Percentiles rank a stretch among this genome's conserved stretches.
phyloP scores from a whole-genome alignment of 2,797 vertebrate genomes.

The Rhynchonycteris naso region DNA sequence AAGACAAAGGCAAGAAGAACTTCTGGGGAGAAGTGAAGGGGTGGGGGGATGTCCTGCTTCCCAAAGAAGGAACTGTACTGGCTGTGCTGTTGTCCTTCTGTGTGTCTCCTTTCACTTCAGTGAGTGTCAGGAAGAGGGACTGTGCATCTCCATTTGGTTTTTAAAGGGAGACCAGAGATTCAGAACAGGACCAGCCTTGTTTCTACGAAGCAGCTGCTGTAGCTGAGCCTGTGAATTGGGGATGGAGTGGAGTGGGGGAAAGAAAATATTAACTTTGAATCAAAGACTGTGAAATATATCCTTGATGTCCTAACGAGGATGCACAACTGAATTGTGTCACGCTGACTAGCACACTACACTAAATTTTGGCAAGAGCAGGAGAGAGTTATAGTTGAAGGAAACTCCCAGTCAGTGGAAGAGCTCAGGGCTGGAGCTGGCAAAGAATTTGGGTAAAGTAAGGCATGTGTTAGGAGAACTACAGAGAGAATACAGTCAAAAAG shows the following conservation, averaged over 20 bases:
- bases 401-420: conserved; percentile 9
- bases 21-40: background rate
- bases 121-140: conserved; percentile 47
- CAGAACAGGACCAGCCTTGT: conserved; percentile 76
- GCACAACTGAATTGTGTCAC: conserved; percentile 5
- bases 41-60: background rate
- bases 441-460: background rate
- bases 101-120: conserved; percentile 36
- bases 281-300: conserved; percentile 27
- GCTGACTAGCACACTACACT: background rate
- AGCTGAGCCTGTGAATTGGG: conserved; percentile 54
- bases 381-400: background rate
- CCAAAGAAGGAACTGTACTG: conserved; percentile 49
- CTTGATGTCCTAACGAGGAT: conserved; percentile 21
- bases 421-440: background rate
- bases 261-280: conserved; percentile 60
- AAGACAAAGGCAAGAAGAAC: background rate
- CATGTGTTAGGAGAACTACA: background rate
- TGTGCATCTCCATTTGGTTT: conserved; percentile 42
- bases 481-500: background rate
- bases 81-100: conserved; percentile 44
- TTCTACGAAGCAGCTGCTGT: conserved; percentile 74
- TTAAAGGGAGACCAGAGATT: conserved; percentile 69
- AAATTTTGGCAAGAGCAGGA: conserved; percentile 7
- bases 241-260: background rate